phyloP scores from a whole-genome alignment of 2,797 vertebrate species.

The Hephaestus fuliginosus region DNA sequence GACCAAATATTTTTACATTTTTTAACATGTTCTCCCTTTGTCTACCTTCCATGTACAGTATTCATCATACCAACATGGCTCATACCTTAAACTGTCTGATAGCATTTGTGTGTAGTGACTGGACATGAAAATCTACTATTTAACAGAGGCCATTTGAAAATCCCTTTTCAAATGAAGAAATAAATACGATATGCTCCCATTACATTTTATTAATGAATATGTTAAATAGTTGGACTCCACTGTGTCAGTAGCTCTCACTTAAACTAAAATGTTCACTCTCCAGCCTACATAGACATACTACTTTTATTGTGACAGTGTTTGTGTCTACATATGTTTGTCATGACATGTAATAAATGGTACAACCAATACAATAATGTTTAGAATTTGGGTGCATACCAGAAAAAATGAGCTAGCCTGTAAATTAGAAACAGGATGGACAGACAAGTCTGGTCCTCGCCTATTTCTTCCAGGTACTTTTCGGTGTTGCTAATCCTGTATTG shows the following conservation, averaged over 20 bases:
- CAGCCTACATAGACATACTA: neutral
- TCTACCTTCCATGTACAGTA: neutral
- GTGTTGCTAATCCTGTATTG: neutral
- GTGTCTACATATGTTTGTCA: neutral
- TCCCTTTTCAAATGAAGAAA: neutral
- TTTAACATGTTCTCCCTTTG: neutral
- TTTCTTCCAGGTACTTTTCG: no score
- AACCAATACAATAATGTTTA: neutral
- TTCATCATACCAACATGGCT: slow-evolving; percentile 1
- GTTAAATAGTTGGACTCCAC: neutral
- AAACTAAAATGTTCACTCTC: neutral
- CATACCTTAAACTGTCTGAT: neutral
- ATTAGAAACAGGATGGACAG: neutral
- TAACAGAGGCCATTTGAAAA: neutral
- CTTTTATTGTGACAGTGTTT: neutral
- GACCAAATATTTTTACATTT: neutral
- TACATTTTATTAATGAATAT: neutral
- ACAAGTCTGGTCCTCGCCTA: neutral
- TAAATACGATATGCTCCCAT: neutral
- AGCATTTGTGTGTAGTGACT: neutral
- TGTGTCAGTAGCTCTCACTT: neutral
- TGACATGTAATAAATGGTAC: neutral
- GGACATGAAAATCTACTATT: slow-evolving; percentile 1
- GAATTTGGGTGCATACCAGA: neutral
- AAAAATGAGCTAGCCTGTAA: neutral